Evolutionary conservation across 2,888 invertebrate genomes (phyloP), one percentile per base, ranked within the genome.

Genomic region (Keiferia lycopersicella): DNA sequence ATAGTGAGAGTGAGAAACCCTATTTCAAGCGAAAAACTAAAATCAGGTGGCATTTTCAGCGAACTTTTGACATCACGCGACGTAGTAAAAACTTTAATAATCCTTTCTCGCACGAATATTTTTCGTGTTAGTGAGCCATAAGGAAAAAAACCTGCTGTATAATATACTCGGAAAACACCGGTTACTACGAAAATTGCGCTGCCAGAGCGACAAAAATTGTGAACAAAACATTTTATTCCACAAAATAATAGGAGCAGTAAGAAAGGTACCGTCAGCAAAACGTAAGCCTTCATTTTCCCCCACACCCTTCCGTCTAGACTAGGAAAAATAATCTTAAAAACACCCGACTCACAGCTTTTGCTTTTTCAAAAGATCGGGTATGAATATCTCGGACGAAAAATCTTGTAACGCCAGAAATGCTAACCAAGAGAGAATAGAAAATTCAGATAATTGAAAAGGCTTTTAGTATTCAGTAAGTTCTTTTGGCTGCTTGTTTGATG

Each of bases 291-390:
- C 34, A 56, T n/a, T 34, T 34, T 34, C 60, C 61, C 66, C 65
- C 64, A 39, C 63, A 62, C 70, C 67, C 69, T 65, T 66, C 67
- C 72, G 87, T 86, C 83, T 84, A 83, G 83, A 83, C 83, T 74
- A 65, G 64, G 67, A 66, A 72, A 72, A 72, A 72, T 72, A 73
- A 74, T 80, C 77, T 79, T 76, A 77, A 75, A 72, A 77, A 60
- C 56, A 62, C 64, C 22, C 41, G 11, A n/a, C 22, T 60, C n/a
- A n/a, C 26, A 4, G 34, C 18, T 60, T 60, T 60, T 60, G 22
- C 22, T 26, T 56, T 34, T 30, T 26, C n/a, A 34, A 30, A 53
- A 56, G 26, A 56, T 34, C 26, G 45, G 45, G 26, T 45, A 60
- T 45, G 39, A 60, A 41, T 45, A 48, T 48, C 60, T 59, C 39